These are phyloP conservation scores for Pterostichus madidus DNA, from an alignment of 2,888 invertebrate species.

Conservation along the genomic window DNA sequence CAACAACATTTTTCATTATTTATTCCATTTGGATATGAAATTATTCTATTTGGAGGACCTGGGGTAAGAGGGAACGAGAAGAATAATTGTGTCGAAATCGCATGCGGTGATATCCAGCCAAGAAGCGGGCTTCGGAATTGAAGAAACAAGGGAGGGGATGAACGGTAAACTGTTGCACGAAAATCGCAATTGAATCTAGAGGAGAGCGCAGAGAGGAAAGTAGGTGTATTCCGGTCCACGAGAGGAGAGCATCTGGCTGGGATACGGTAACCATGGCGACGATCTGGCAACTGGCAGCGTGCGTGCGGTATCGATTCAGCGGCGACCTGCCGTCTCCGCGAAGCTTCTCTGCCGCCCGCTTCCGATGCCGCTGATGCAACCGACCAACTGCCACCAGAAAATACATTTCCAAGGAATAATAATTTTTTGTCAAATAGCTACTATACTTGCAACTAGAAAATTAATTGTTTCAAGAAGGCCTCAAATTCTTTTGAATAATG, in stretches of 20 bases:
- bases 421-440: background rate
- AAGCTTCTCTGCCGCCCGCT: slow-evolving; percentile 64
- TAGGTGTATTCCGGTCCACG: slow-evolving; percentile 71
- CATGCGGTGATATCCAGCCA: background rate
- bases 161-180: slow-evolving; percentile 62
- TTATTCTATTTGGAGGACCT: background rate
- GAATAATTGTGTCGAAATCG: slow-evolving; percentile 11
- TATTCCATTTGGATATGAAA: slow-evolving; percentile 8
- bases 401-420: background rate
- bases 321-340: slow-evolving; percentile 64
- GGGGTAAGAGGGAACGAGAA: no score
- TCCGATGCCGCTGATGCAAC: slow-evolving; percentile 39
- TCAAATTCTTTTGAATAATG: no score
- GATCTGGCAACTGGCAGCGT: slow-evolving; percentile 69
- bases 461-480: no score
- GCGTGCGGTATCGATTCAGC: slow-evolving; percentile 65
- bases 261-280: slow-evolving; percentile 77
- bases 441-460: no score
- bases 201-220: slow-evolving; percentile 43
- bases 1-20: background rate
- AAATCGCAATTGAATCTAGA: slow-evolving; percentile 63
- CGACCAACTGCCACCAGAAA: slow-evolving; percentile 14
- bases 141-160: slow-evolving; percentile 22
- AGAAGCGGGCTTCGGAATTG: background rate
- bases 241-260: slow-evolving; percentile 77